Conservation (phyloP, 2,888 invertebrate genomes). For the Acheta domesticus region DNA sequence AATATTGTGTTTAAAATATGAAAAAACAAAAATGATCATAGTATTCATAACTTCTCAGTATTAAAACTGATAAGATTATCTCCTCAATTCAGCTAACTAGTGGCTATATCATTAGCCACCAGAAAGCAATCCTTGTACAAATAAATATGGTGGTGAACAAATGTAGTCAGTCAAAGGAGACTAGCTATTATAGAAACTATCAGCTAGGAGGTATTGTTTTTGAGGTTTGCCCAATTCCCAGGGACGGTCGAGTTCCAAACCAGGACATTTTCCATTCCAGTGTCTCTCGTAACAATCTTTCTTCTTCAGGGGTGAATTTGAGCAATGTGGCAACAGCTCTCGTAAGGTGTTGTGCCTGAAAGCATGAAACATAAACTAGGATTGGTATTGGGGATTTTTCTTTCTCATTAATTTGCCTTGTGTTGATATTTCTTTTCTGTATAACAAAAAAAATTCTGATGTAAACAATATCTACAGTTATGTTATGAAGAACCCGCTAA, state of each 20-base stretch:
- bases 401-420: too few species aligned
- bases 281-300: slow-evolving; percentile 76
- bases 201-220: slow-evolving; percentile 59
- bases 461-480: too few species aligned
- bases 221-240: slow-evolving; percentile 52
- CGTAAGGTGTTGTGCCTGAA: slow-evolving; percentile 84
- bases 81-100: not conserved
- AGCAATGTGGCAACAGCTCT: slow-evolving; percentile 81
- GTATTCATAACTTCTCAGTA: too few species aligned
- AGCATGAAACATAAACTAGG: slow-evolving; percentile 35
- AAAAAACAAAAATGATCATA: not conserved
- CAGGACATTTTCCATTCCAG: slow-evolving; percentile 72
- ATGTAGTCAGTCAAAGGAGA: not conserved
- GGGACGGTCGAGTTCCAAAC: slow-evolving; percentile 59
- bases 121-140: not conserved
- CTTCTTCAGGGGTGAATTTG: slow-evolving; percentile 81
- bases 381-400: not conserved
- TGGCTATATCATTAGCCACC: not conserved
- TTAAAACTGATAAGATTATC: not conserved
- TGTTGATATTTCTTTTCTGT: too few species aligned
- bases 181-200: slow-evolving; percentile 43
- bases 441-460: too few species aligned
- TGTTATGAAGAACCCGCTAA: too few species aligned
- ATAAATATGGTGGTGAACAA: not conserved
- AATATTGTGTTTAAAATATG: not conserved